Base-by-base conservation (phyloP, 2,113 vertebrate species). In the human region DNA sequence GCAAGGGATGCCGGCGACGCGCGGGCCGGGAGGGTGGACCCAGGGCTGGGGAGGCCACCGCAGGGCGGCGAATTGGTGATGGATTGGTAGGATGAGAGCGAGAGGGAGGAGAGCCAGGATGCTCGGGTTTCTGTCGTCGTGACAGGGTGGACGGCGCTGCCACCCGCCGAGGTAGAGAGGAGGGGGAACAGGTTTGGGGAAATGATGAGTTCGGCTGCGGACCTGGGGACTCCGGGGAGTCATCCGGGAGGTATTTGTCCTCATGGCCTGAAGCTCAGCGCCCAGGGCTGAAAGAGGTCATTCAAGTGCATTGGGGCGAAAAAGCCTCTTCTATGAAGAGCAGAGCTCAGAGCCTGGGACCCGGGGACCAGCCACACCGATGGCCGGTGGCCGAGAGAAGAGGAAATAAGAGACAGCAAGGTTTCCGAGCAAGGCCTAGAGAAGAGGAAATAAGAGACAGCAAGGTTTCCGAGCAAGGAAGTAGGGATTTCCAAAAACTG, bases 101-200 rank as follows among this genome's bases (percentile, higher is more conserved):
- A 30, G 17, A 73, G 27, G 40, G 50, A 20, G 45, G 40, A 12
- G 32, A 9, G 25, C 4, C 50, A 2, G 38, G 9, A 16, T 13
- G 89, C 89, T 35, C 25, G 0, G 92, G 61, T 11, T 59, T 64
- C 89, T 14, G 84, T 61, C 45, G 32, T 6, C 48, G 50, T 6
- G 68, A 32, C 83, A 0, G 50, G 25, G 5, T 0, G 88, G 30
- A 1, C 20, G 78, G 91, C 79, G 11, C 14, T 8, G 89, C 50
- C 81, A 0, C 11, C 9, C 23, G 35, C 55, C 0, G 0, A 27
- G 0, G 43, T 8, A 0, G 27, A 0, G 25, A 3, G 32, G 27
- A 32, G 55, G 14, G 45, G 57, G 64, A 22, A 61, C 5, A 40
- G 59, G 75, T n/a, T 40, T 16, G 35, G 17, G 22, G n/a, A 13